Evolutionary conservation across 2,113 vertebrate species (phyloP), one percentile per base, ranked within the genome.

Genomic region (Trematomus loennbergii): DNA sequence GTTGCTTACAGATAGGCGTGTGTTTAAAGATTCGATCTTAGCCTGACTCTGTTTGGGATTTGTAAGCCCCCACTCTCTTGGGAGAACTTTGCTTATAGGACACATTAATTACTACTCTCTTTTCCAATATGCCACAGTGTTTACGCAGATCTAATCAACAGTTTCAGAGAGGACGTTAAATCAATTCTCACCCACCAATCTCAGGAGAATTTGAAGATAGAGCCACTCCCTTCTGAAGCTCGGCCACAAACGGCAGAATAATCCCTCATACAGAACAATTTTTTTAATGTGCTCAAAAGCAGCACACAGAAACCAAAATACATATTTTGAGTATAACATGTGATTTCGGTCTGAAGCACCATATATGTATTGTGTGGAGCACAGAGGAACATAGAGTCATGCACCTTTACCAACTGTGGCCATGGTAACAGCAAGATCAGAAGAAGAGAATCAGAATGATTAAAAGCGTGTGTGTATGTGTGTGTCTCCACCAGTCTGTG

Each of bases 371-470:
- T 60, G 76, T 83, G 82, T 84, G 43, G 63, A 92, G 66, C 59
- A 64, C 53, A 66, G 43, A 81, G 81, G 60, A 86, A 81, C 80
- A 86, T 81, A 5, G 79, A 92, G 87, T 83, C 85, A 87, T 88
- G 83, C 89, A 92, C 90, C 89, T 92, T 91, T 89, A 84, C 80
- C 61, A 92, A 88, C 83, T 86, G 93, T 93, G 91, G 68, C 91
- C 91, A 93, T 94, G 93, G 91, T 86, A 93, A 94, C 91, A 48
- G 84, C 77, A 89, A 89, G 85, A 89, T 91, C 88, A 91, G 88
- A 90, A 84, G 83, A 86, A 11, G 81, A 81, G 72, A 87, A 90
- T 84, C 66, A 77, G 78, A 81, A 85, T 84, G 89, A 90, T 90
- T 89, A 90, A 87, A 85, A 22, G 69, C 53, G 52, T 54, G 40